Conservation (phyloP, 92 coral and sea anemone genomes). For the Umimayanthus kanabou region DNA sequence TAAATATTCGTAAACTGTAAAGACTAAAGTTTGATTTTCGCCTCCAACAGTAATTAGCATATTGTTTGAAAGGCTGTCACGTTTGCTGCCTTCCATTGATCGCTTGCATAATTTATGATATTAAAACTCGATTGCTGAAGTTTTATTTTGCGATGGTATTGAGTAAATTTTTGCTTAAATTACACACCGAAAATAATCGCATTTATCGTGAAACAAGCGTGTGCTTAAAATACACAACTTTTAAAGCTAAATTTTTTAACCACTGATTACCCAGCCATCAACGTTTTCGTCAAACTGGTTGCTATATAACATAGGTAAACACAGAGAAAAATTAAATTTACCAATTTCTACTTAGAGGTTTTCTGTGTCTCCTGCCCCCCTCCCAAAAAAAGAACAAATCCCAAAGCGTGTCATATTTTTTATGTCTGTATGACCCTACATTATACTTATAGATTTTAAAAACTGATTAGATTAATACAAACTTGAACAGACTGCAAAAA, state of each 20-base stretch:
- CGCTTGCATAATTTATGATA: background rate
- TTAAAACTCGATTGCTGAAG: background rate
- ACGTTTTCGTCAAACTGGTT: background rate
- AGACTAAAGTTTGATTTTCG: constrained; percentile 23
- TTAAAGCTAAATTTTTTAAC: too few species aligned
- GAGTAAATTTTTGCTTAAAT: too few species aligned
- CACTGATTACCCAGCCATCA: too few species aligned
- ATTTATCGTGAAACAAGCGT: background rate
- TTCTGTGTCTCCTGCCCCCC: too few species aligned
- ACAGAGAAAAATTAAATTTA: background rate
- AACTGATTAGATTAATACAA: background rate
- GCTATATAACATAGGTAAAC: background rate
- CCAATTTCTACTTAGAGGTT: background rate
- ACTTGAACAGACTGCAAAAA: background rate
- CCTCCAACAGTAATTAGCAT: constrained; percentile 19
- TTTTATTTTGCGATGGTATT: background rate
- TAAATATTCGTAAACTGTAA: background rate
- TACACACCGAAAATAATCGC: background rate
- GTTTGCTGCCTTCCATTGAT: background rate
- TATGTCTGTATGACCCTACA: too few species aligned
- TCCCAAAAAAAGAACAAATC: background rate
- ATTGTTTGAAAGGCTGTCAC: constrained; percentile 6
- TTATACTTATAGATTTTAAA: too few species aligned
- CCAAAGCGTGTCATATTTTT: too few species aligned
- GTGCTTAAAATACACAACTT: background rate